These are phyloP conservation scores for Lethenteron reissneri DNA, from an alignment of 2,113 vertebrate genomes.

Conservation along the genomic window DNA sequence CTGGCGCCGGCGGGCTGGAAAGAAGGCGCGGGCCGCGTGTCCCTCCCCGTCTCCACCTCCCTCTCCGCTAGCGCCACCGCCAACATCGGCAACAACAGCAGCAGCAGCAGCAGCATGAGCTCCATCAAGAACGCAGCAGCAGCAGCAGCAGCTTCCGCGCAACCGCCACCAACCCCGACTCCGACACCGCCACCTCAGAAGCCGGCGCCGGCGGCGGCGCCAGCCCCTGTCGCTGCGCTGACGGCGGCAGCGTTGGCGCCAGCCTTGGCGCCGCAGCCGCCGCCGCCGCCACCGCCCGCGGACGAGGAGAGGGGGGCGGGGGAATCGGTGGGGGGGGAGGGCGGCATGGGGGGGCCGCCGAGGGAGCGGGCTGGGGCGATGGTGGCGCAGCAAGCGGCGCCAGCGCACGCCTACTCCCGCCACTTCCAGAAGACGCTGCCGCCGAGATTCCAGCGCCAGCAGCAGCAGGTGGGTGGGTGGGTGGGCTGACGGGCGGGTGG, in stretches of 20 bases:
- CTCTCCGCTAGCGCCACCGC: constrained; percentile 3
- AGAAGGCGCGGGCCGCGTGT: too few relatives aligned
- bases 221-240: too few relatives aligned
- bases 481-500: too few relatives aligned
- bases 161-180: too few relatives aligned
- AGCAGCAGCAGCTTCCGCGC: too few relatives aligned
- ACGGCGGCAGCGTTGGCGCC: constrained; percentile 23
- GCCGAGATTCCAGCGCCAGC: constrained; percentile 69
- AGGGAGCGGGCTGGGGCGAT: constrained; percentile 22
- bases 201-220: too few relatives aligned
- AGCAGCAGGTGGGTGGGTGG: constrained; percentile 27
- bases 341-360: constrained; percentile 19
- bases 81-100: constrained; percentile 13
- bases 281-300: constrained; percentile 20
- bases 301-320: constrained; percentile 26
- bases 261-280: constrained; percentile 27
- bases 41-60: too few relatives aligned
- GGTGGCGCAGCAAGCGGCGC: constrained; percentile 20
- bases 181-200: too few relatives aligned
- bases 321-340: constrained; percentile 25
- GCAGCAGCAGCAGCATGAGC: constrained; percentile 26
- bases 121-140: too few relatives aligned
- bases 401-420: constrained; percentile 45
- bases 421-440: constrained; percentile 64
- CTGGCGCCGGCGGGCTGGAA: too few relatives aligned